Percentiles rank a stretch among this genome's conserved stretches.
phyloP scores from a whole-genome alignment of 2,113 vertebrate genomes.

The Andinoacara biseriatus region DNA sequence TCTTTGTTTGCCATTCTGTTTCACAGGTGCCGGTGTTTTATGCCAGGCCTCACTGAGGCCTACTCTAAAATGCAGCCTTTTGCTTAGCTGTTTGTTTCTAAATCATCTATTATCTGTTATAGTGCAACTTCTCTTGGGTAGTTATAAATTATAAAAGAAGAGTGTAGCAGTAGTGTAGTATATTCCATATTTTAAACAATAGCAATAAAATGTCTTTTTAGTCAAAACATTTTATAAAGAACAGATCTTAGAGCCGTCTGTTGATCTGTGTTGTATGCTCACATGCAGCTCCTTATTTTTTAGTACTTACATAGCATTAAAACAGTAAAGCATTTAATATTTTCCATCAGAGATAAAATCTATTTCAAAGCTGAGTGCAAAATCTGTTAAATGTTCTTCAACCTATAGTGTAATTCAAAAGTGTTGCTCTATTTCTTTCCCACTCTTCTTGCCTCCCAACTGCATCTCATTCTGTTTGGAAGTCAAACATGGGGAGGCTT shows the following conservation, averaged over 20 bases:
- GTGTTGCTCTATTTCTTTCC: not conserved
- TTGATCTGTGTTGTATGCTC: too few species aligned
- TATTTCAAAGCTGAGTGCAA: not conserved
- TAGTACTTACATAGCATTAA: too few species aligned
- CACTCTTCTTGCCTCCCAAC: not conserved
- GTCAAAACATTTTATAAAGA: too few species aligned
- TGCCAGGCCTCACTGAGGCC: not conserved
- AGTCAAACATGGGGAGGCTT: slow-evolving; percentile 25
- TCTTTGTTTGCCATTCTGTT: not conserved
- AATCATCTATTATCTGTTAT: not conserved
- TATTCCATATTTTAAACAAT: not conserved
- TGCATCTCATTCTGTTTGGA: not conserved
- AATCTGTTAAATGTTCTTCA: not conserved
- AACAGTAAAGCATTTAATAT: not conserved
- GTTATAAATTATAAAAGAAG: not conserved
- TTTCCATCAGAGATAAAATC: not conserved
- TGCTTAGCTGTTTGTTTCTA: not conserved
- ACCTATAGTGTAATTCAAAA: not conserved
- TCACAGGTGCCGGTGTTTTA: not conserved
- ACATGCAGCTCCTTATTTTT: too few species aligned
- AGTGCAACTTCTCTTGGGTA: not conserved
- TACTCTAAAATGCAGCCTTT: not conserved
- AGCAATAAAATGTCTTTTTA: too few species aligned
- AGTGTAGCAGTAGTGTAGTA: not conserved
- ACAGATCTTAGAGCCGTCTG: too few species aligned